These are phyloP conservation scores for Meliscaeva auricollis DNA, from an alignment of 2,888 invertebrate species.

Conservation along the genomic window DNA sequence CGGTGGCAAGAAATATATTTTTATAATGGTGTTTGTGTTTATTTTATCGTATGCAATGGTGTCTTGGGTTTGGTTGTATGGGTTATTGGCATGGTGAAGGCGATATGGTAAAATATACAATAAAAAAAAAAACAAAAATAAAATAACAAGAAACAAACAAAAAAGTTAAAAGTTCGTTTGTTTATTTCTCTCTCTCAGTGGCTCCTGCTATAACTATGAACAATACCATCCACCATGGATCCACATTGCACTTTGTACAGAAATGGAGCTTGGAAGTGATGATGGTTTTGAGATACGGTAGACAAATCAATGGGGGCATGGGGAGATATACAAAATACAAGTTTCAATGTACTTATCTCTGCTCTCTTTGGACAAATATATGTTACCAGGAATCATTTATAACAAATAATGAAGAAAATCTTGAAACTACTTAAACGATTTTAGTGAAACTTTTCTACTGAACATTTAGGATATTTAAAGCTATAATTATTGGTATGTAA, in stretches of 20 bases:
- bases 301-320: neutral
- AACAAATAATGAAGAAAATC: neutral
- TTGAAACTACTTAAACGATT: neutral
- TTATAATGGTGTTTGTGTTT: neutral
- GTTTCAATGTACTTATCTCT: neutral
- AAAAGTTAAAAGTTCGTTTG: conserved; percentile 15
- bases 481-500: too few relatives aligned
- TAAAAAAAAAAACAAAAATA: conserved; percentile 22
- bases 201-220: neutral
- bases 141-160: conserved; percentile 16
- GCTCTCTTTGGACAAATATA: neutral
- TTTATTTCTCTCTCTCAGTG: conserved; percentile 18
- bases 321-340: conserved; percentile 1
- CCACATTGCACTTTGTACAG: conserved; percentile 15
- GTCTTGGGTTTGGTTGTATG: neutral
- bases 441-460: neutral
- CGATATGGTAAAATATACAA: neutral
- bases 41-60: conserved; percentile 16
- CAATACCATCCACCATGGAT: conserved; percentile 1
- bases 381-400: neutral
- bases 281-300: neutral
- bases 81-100: neutral
- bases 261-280: neutral
- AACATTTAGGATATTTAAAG: too few relatives aligned
- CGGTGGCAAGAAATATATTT: neutral